phyloP scores from a whole-genome alignment of 2,888 invertebrate genomes.

The Prosapia bicincta region DNA sequence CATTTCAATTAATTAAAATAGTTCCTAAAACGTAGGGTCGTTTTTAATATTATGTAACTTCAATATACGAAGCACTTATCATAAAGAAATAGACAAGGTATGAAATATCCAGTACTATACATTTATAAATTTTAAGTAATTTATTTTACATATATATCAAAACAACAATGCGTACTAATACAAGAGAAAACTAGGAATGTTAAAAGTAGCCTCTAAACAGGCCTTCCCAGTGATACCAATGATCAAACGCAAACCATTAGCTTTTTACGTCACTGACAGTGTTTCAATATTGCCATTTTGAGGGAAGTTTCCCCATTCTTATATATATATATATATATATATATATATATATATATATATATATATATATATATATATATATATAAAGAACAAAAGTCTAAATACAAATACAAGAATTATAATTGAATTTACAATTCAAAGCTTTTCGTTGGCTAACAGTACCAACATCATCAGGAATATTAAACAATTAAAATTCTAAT shows the following conservation, averaged over 20 bases:
- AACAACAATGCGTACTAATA: conserved; percentile 21
- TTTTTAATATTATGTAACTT: not conserved
- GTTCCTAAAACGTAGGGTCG: not conserved
- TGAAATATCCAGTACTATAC: not conserved
- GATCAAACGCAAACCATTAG: too few relatives aligned
- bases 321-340: too few relatives aligned
- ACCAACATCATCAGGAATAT: too few relatives aligned
- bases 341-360: too few relatives aligned
- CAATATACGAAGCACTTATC: not conserved
- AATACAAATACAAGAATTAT: too few relatives aligned
- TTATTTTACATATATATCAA: not conserved
- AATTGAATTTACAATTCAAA: too few relatives aligned
- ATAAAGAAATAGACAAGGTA: not conserved
- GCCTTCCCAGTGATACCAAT: conserved; percentile 23
- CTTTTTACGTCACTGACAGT: not conserved
- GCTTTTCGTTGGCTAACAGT: too few relatives aligned
- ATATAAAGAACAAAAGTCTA: too few relatives aligned
- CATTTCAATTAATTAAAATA: conserved; percentile 25
- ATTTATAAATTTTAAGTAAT: not conserved
- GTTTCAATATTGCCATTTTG: too few relatives aligned
- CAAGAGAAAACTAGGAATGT: conserved; percentile 8
- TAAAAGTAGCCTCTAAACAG: conserved; percentile 26
- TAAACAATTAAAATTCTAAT: too few relatives aligned
- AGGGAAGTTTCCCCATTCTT: too few relatives aligned
- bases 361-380: too few relatives aligned